Evolutionary conservation across 2,113 vertebrate species (phyloP), one percentile per base, ranked within the genome.

Genomic region (Tetrax tetrax): DNA sequence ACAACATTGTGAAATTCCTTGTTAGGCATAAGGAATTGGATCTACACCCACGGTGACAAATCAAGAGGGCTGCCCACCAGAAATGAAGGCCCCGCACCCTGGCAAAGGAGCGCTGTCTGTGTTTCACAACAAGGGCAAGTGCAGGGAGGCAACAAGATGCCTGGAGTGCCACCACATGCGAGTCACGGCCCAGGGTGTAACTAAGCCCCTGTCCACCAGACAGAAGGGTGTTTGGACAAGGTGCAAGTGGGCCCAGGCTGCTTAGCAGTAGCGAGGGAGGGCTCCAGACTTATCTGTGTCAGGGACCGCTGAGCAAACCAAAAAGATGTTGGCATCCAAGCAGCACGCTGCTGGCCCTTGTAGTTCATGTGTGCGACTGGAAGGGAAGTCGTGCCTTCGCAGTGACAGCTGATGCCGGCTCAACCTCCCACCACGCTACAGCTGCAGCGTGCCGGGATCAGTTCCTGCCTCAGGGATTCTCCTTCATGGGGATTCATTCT

Each of bases 71-170:
- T 71, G 23, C 35, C 29, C 29, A 14, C 12, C 28, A 64, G 18
- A 59, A 70, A 35, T 7, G 5, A 50, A 80, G 29, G 3, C 38
- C 12, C 27, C n/a, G 11, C 19, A 56, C 4, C 19, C 13, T 0
- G 1, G 5, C 0, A 1, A 4, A 48, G 35, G 4, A 47, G 23
- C 28, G 9, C 33, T 8, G 37, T 37, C 71, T 22, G 33, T 20
- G 1, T 66, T 75, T 79, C 56, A 53, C 29, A 78, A 22, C 24
- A 33, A 51, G 56, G 71, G 9, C 29, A 51, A 70, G 45, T 10
- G 16, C 60, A 54, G 37, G 25, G 33, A 65, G 21, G 45, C 17
- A 54, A 21, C 0, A 1, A 18, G 65, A 28, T 28, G 27, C 22
- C 21, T 13, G 4, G 27, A 33, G 64, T 7, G n/a, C 60, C 60